phyloP scores from a whole-genome alignment of 23 tunicate genomes.

The Styela clava region DNA sequence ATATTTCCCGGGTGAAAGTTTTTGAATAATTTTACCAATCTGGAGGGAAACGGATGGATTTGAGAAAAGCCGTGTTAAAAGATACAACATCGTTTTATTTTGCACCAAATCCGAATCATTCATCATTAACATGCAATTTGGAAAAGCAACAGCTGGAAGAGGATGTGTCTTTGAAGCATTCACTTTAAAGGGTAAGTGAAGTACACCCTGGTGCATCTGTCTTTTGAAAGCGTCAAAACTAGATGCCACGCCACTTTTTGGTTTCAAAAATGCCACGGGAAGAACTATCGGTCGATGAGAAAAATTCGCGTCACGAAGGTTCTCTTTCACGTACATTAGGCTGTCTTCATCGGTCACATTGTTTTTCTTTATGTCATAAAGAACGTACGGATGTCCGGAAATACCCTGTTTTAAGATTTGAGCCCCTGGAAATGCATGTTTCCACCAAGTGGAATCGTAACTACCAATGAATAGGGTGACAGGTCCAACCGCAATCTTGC shows the following conservation, averaged over 20 bases:
- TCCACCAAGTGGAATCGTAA: neutral
- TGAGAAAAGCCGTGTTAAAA: neutral
- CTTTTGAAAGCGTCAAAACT: neutral
- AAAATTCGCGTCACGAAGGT: neutral
- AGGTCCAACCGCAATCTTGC: neutral
- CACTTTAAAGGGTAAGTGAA: neutral
- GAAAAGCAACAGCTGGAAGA: neutral
- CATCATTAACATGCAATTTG: neutral
- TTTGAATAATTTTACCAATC: neutral
- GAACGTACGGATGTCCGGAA: neutral
- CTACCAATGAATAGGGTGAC: neutral
- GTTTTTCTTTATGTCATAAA: neutral
- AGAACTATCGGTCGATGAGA: neutral
- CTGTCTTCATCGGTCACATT: neutral
- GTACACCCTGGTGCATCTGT: neutral
- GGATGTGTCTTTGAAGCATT: neutral
- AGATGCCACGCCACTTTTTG: neutral
- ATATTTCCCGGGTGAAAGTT: neutral
- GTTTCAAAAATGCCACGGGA: neutral
- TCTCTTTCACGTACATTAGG: neutral
- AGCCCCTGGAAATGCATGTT: neutral
- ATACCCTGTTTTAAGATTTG: neutral
- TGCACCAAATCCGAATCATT: neutral
- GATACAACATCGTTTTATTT: neutral
- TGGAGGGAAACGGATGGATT: neutral